Conservation (phyloP, 2,113 vertebrate species). For the Lontra canadensis region DNA sequence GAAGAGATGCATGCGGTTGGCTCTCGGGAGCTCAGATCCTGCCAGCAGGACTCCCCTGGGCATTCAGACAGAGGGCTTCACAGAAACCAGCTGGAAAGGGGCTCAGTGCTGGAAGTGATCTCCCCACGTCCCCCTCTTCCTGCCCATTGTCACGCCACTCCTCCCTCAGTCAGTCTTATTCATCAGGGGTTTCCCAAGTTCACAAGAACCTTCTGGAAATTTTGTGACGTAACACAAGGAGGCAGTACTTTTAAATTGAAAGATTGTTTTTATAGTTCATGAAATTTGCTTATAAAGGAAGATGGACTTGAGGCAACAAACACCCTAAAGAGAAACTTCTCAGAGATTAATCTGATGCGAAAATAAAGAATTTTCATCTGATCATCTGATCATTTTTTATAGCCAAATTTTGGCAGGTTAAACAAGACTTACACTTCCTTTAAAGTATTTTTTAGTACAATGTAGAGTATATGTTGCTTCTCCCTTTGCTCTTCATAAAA, state of each 20-base stretch:
- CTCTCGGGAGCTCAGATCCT: background rate
- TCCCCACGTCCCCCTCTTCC: too few relatives aligned
- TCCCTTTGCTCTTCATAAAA: constrained; percentile 2
- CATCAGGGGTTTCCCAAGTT: background rate
- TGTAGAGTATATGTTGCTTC: background rate
- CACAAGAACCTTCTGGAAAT: background rate
- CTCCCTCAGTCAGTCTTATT: background rate
- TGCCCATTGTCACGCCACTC: background rate
- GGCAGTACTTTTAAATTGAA: background rate
- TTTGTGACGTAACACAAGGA: background rate
- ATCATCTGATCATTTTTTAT: background rate
- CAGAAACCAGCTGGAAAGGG: background rate
- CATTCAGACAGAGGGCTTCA: background rate
- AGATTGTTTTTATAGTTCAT: constrained; percentile 2
- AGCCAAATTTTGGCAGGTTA: background rate
- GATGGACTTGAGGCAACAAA: background rate
- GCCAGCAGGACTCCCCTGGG: background rate
- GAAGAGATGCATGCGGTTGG: background rate
- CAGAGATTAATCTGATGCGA: background rate
- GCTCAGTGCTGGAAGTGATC: background rate
- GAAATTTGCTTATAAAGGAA: constrained; percentile 4
- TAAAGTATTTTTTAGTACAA: background rate
- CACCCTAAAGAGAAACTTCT: background rate
- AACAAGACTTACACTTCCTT: background rate
- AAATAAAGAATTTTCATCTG: background rate